Conservation (phyloP, 92 coral and sea anemone genomes). For the Muricea muricata region DNA sequence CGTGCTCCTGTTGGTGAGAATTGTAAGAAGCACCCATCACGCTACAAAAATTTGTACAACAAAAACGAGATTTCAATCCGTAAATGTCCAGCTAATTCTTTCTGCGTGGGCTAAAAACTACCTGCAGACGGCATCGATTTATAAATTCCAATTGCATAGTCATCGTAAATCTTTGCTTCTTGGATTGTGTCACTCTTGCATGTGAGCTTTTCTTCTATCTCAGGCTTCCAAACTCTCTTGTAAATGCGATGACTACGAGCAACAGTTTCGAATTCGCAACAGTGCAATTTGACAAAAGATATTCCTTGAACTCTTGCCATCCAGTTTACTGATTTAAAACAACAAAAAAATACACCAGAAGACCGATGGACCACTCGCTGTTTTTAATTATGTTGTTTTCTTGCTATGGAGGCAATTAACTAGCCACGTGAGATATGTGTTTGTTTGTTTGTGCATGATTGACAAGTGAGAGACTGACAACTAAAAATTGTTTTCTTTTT, state of each 20-base stretch:
- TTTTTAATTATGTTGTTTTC: background rate
- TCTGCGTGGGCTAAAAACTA: background rate
- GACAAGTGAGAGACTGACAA: too few relatives aligned
- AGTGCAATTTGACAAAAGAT: conserved; percentile 41
- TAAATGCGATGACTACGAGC: conserved; percentile 57
- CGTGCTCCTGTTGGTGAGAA: conserved; percentile 49
- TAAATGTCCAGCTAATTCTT: conserved; percentile 6
- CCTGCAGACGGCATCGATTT: background rate
- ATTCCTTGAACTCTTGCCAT: conserved; percentile 59
- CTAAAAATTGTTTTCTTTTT: too few relatives aligned
- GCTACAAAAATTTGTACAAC: conserved; percentile 35
- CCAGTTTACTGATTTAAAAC: background rate
- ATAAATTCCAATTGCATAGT: background rate
- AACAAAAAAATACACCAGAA: background rate
- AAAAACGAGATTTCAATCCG: conserved; percentile 37
- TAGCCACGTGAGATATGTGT: too few relatives aligned
- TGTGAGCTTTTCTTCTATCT: conserved; percentile 30
- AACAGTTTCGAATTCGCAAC: conserved; percentile 52
- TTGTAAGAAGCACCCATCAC: conserved; percentile 36
- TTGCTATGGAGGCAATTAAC: background rate
- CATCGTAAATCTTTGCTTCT: conserved; percentile 8
- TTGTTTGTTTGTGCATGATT: too few relatives aligned
- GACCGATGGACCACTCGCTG: too few relatives aligned
- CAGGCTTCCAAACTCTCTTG: conserved; percentile 58
- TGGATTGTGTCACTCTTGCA: conserved; percentile 63